These are phyloP conservation scores for Spodoptera frugiperda DNA, from an alignment of 1,140 invertebrate genomes.

Conservation along the genomic window DNA sequence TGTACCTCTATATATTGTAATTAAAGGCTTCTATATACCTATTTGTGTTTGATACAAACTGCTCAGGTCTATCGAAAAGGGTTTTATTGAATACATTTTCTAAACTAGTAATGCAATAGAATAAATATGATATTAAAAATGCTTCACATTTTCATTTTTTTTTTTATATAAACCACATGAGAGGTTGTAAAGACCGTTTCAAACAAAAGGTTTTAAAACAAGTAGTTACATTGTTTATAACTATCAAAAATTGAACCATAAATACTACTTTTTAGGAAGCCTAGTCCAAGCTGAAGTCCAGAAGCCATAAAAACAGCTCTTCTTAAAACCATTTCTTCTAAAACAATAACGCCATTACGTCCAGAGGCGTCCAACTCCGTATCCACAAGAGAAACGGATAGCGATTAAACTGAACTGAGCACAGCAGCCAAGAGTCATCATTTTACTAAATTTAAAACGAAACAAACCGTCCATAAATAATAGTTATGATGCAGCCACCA, in stretches of 20 bases:
- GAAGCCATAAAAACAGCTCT: background rate
- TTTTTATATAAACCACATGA: too few relatives aligned
- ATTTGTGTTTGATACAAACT: background rate
- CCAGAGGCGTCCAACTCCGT: background rate
- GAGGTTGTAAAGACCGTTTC: too few relatives aligned
- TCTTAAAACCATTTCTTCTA: background rate
- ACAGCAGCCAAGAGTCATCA: slow-evolving; percentile 36
- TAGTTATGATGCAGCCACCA: slow-evolving; percentile 71
- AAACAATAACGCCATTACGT: background rate
- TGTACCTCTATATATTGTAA: slow-evolving; percentile 6
- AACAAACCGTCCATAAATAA: slow-evolving; percentile 71
- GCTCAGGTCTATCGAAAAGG: background rate
- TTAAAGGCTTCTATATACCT: background rate
- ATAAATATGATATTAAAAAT: too few relatives aligned
- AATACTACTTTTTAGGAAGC: too few relatives aligned
- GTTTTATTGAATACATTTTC: too few relatives aligned
- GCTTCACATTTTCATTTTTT: too few relatives aligned
- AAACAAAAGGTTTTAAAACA: too few relatives aligned
- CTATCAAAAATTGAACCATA: background rate
- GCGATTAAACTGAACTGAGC: slow-evolving; percentile 27
- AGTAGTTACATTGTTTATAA: too few relatives aligned
- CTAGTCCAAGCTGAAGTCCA: background rate
- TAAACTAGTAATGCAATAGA: too few relatives aligned
- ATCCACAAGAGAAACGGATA: background rate
- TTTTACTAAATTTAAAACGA: slow-evolving; percentile 73